Base-by-base conservation (phyloP, 2,113 vertebrate genomes). In the Pelvicachromis taeniatus region DNA sequence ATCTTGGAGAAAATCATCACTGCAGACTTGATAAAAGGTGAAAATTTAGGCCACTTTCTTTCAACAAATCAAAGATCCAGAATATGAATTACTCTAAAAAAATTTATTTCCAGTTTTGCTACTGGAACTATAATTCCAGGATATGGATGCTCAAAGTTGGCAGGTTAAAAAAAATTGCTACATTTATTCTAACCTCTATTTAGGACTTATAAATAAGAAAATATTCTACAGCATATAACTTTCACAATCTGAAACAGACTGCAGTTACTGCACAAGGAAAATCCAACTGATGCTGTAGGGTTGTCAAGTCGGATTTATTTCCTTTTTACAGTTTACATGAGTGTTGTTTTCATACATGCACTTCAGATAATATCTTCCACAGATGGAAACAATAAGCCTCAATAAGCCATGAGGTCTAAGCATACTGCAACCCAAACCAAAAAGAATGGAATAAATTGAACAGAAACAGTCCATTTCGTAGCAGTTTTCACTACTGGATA, bases 321-420 rank as follows among this genome's bases (percentile, higher is more conserved):
- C 3, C 9, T 63, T 63, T 23, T 23, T 26, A 55, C 23, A 29
- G 29, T 29, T 29, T 29, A 29, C 29, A 29, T 4, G 4, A 29
- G 4, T 29, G 29, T 4, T 4, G 3, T 29, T 29, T 29, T 29
- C 29, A 29, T 29, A 29, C 29, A 29, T 29, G n/a, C 29, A 29
- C 8, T 17, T 50, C 16, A 50, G 6, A 50, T 14, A 5, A 45
- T 50, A 63, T 63, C 33, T 63, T 29, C 16, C 42, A 48, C 9
- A 11, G 0, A 10, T 12, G 6, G 0, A 73, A 73, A 73, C 4
- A 1, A 7, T 29, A 26, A 31, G 68, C 23, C 9, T 73, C 42
- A 31, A 16, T 50, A 17, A 48, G 29, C 42, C 26, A 48, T 48
- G 14, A 73, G 68, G 23, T 48, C 42, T 73, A 48, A 10, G 14